phyloP scores from a whole-genome alignment of 2,797 vertebrate species.

The Peromyscus melanophrys region DNA sequence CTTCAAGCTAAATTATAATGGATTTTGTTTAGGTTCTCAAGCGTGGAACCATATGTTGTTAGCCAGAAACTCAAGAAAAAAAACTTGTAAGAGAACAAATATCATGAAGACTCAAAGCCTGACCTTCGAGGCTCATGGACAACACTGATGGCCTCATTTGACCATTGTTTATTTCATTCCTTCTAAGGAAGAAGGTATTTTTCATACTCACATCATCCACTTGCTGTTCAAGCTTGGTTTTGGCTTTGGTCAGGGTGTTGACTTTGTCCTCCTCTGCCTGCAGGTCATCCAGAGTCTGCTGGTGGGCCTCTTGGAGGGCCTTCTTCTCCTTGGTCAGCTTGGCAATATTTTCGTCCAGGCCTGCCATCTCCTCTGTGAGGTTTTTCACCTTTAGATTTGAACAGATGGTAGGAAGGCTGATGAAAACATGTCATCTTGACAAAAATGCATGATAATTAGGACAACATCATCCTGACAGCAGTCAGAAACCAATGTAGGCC shows the following conservation, averaged over 20 bases:
- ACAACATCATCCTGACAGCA: not conserved
- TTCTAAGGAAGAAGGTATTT: slow-evolving; percentile 67
- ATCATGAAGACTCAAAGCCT: not conserved
- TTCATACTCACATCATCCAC: slow-evolving; percentile 91
- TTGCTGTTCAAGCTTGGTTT: slow-evolving; percentile 87
- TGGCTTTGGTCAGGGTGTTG: slow-evolving; percentile 87
- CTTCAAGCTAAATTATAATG: slow-evolving; percentile 90
- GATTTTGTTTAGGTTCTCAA: slow-evolving; percentile 66
- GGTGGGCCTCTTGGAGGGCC: slow-evolving; percentile 93
- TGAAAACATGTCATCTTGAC: not conserved
- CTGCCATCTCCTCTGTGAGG: slow-evolving; percentile 88
- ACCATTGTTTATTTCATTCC: not conserved
- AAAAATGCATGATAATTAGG: not conserved
- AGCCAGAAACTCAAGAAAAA: not conserved
- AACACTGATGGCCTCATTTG: not conserved
- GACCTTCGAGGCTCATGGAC: not conserved
- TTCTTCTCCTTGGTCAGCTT: slow-evolving; percentile 93
- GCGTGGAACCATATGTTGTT: not conserved
- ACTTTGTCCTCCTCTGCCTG: slow-evolving; percentile 91
- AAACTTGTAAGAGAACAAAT: slow-evolving; percentile 11
- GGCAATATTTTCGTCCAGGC: slow-evolving; percentile 89
- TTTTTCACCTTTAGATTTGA: slow-evolving; percentile 86
- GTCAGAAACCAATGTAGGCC: not conserved
- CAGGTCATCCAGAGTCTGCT: slow-evolving; percentile 93
- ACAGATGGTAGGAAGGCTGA: not conserved